phyloP scores from a whole-genome alignment of 2,797 vertebrate genomes.

The Falco columbarius region DNA sequence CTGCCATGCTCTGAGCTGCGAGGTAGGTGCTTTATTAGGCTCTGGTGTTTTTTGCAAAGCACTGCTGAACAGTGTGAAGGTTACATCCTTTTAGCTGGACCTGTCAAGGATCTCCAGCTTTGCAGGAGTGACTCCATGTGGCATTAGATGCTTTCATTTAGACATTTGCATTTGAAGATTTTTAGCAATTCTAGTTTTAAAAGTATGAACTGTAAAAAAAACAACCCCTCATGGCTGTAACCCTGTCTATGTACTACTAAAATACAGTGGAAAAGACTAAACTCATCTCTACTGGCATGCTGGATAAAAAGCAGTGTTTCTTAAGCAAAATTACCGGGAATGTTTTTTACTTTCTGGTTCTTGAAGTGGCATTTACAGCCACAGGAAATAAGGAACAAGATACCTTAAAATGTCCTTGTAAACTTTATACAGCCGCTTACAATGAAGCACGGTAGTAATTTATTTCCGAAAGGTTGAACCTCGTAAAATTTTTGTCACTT shows the following conservation, averaged over 20 bases:
- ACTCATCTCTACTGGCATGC: not conserved
- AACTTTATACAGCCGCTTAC: constrained; percentile 25
- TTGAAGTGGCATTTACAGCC: not conserved
- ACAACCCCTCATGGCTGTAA: rapidly evolving
- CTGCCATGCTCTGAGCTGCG: not conserved
- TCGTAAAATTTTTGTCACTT: not conserved
- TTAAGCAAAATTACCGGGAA: not conserved
- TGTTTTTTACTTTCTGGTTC: not conserved
- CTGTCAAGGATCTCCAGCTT: not conserved
- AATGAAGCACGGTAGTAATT: not conserved
- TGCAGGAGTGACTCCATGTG: not conserved
- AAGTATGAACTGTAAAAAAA: not conserved
- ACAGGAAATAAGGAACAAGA: constrained; percentile 22
- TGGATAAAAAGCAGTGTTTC: not conserved
- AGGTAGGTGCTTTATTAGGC: not conserved
- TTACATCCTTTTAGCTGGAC: not conserved
- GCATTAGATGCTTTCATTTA: not conserved
- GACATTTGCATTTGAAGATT: not conserved
- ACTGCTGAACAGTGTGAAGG: not conserved
- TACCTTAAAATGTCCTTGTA: constrained; percentile 14
- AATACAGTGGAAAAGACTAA: not conserved
- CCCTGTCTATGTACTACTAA: not conserved
- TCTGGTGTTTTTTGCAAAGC: not conserved
- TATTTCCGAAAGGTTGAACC: constrained; percentile 26
- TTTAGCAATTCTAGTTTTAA: not conserved